Evolutionary conservation across 2,113 vertebrate genomes (phyloP).

Genomic region (Halcyon malimbica): DNA sequence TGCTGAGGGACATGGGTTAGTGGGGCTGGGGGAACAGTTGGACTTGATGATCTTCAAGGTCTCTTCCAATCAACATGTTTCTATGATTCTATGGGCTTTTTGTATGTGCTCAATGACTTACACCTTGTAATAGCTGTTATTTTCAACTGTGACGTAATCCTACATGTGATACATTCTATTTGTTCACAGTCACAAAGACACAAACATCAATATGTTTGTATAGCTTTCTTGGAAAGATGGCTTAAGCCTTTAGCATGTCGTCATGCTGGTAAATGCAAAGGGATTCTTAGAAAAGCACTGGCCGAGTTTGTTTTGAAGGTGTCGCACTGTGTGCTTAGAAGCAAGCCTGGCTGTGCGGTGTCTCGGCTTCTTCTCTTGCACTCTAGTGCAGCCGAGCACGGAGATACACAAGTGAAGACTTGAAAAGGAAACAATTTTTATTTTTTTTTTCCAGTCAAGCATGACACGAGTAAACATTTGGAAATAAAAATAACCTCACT

Average conservation of each 20-base stretch:
- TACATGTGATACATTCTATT: neutral
- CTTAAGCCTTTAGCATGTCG: neutral
- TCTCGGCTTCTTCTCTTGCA: neutral
- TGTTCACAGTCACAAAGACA: neutral
- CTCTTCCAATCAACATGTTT: too few relatives aligned
- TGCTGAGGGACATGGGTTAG: too few relatives aligned
- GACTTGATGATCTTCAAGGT: too few relatives aligned
- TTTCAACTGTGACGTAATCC: neutral
- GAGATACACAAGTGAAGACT: neutral
- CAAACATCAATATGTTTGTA: neutral
- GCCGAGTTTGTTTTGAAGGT: neutral
- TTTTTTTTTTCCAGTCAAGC: neutral
- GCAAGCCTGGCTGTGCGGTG: neutral
- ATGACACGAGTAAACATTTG: neutral
- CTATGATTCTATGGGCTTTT: neutral
- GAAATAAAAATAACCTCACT: neutral
- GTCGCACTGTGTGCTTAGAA: neutral
- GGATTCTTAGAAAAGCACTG: neutral
- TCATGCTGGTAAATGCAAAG: neutral
- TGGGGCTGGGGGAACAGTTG: too few relatives aligned
- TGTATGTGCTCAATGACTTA: accelerated
- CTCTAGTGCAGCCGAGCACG: neutral
- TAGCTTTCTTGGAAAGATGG: neutral
- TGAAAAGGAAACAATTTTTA: neutral
- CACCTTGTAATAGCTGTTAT: neutral